Conservation (phyloP, 1,140 invertebrate genomes). For the Rhyzopertha dominica region DNA sequence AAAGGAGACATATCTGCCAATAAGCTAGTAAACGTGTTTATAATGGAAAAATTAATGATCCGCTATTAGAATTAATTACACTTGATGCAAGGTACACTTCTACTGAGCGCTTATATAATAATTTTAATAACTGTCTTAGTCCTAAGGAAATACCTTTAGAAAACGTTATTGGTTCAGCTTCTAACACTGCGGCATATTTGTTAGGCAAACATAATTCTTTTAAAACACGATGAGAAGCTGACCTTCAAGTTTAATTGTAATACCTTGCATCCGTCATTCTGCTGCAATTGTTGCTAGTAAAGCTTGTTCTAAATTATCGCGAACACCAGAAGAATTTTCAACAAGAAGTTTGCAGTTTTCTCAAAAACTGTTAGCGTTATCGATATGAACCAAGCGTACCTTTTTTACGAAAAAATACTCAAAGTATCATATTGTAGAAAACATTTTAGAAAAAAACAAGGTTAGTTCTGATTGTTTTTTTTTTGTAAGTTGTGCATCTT, state of each 20-base stretch:
- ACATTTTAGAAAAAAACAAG: no score
- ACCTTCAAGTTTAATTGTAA: not conserved
- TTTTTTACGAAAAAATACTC: no score
- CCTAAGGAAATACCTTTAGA: not conserved
- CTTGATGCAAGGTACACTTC: not conserved
- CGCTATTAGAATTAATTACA: not conserved
- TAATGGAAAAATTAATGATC: not conserved
- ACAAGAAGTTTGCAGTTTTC: no score
- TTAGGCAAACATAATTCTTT: conserved; percentile 1
- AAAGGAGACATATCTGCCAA: not conserved
- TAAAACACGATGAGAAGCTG: not conserved
- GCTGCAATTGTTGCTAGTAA: conserved; percentile 2
- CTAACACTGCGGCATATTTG: not conserved
- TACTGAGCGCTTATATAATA: not conserved
- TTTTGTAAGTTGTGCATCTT: no score
- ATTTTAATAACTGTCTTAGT: not conserved
- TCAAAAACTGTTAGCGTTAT: no score
- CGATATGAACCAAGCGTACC: no score
- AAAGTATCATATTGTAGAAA: no score
- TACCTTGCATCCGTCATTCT: conserved; percentile 2
- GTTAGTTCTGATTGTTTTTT: no score
- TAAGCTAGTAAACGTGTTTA: conserved; percentile 2
- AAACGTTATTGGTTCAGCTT: not conserved
- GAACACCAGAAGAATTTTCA: not conserved
- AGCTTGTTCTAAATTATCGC: not conserved